phyloP scores from a whole-genome alignment of 2,797 vertebrate species.

The Anabacerthia variegaticeps region DNA sequence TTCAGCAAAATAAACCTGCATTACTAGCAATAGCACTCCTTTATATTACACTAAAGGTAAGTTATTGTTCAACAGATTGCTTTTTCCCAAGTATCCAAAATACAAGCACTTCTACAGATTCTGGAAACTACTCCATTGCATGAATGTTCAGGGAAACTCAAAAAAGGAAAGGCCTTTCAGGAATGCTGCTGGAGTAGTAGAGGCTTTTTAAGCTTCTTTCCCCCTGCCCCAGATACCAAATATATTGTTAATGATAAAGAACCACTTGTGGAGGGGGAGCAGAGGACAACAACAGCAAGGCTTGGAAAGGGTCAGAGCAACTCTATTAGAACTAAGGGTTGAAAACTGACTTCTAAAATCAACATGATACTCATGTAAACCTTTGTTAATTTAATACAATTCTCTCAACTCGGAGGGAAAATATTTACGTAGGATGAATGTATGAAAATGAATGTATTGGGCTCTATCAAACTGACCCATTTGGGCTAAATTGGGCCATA shows the following conservation, averaged over 20 bases:
- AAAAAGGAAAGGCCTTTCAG: not conserved
- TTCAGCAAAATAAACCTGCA: not conserved
- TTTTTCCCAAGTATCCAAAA: not conserved
- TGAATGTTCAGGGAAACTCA: not conserved
- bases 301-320: not conserved
- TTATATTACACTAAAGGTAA: not conserved
- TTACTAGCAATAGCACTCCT: not conserved
- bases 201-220: not conserved
- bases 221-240: not conserved
- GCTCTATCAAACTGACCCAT: not conserved
- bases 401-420: not conserved
- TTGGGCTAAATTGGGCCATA: no score
- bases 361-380: not conserved
- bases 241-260: not conserved
- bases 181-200: not conserved
- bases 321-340: not conserved
- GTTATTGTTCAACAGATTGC: not conserved
- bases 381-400: not conserved
- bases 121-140: not conserved
- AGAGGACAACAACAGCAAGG: not conserved
- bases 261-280: no score
- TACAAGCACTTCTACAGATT: not conserved
- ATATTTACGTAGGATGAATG: not conserved
- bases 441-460: not conserved
- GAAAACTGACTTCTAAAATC: not conserved